Evolutionary conservation across 1,140 invertebrate species (phyloP), one percentile per base, ranked within the genome.

Genomic region (Monomorium pharaonis): DNA sequence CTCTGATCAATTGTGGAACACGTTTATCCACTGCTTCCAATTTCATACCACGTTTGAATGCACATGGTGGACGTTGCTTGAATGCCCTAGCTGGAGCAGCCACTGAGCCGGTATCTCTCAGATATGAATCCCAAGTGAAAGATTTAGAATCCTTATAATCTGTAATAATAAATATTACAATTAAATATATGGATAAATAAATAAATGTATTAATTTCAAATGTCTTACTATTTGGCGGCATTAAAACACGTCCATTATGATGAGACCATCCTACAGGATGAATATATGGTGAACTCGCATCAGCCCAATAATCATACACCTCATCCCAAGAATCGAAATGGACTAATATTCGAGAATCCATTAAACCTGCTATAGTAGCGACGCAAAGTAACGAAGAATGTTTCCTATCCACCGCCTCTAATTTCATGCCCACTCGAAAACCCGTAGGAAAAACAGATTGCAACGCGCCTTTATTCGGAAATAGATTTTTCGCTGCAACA

Each of bases 301-400:
- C 97, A 63, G 98, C 97, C 98, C 98, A 99, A 93, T 98, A 99
- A 95, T 99, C 98, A 93, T 99, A 99, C 88, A 97, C 97, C 92
- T 98, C 97, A 92, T 98, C 97, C 98, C 98, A 99, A 88, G 98
- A 98, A 96, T 99, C 98, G 95, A 99, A 99, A 94, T 99, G 98
- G 65, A 99, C 97, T 2, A 99, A 96, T 91, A 99, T 96, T 44
- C 98, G 95, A 88, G 97, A 97, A 88, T 98, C 97, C 94, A 99
- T 96, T 76, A 98, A 96, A 92, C 98, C 98, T 60, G 97, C 96
- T 14, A 99, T 96, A 33, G 97, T 98, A 2, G 98, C 98, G n/a
- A 98, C 98, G 92, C 98, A 98, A 30, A 98, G 97, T 51, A 98
- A 93, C 0, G 96, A 96, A 10, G 97, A 97, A 94, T 99, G 98